These are phyloP conservation scores for Pyrocephalus nanus DNA, from an alignment of 2,797 vertebrate species.

Conservation along the genomic window DNA sequence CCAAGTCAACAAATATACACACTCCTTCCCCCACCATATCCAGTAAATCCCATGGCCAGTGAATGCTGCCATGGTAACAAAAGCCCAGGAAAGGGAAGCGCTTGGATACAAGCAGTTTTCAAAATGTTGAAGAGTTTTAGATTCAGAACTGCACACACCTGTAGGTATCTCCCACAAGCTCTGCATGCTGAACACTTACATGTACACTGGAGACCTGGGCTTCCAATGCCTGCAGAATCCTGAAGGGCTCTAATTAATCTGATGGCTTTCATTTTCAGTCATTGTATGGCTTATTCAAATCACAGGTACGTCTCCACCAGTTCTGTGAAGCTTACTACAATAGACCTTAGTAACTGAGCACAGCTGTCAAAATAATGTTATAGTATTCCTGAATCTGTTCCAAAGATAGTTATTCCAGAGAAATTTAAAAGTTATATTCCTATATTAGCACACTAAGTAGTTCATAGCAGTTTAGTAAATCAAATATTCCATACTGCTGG, in stretches of 20 bases:
- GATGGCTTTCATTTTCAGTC: slow-evolving; percentile 64
- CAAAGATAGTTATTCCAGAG: slow-evolving; percentile 68
- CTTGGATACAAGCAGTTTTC: slow-evolving; percentile 51
- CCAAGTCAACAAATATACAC: slow-evolving; percentile 72
- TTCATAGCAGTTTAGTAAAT: slow-evolving; percentile 79
- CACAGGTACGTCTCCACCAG: slow-evolving; percentile 71
- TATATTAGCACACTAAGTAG: slow-evolving; percentile 75
- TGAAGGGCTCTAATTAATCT: slow-evolving; percentile 57
- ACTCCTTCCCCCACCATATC: neutral
- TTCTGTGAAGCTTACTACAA: slow-evolving; percentile 68
- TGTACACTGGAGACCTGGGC: neutral
- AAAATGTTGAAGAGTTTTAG: slow-evolving; percentile 48
- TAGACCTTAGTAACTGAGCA: slow-evolving; percentile 67
- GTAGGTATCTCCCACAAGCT: slow-evolving; percentile 16
- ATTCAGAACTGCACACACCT: slow-evolving; percentile 20
- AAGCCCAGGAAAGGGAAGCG: slow-evolving; percentile 11
- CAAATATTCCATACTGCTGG: slow-evolving; percentile 83
- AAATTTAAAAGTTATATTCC: slow-evolving; percentile 76
- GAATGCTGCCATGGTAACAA: slow-evolving; percentile 71
- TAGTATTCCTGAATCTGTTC: slow-evolving; percentile 67
- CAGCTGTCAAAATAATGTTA: slow-evolving; percentile 75
- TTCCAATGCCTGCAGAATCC: slow-evolving; percentile 32
- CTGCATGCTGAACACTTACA: slow-evolving; percentile 17
- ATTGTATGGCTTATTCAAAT: slow-evolving; percentile 67
- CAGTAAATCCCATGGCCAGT: slow-evolving; percentile 64